Evolutionary conservation across 2,888 invertebrate species (phyloP).

Genomic region (Pedicia rivosa): DNA sequence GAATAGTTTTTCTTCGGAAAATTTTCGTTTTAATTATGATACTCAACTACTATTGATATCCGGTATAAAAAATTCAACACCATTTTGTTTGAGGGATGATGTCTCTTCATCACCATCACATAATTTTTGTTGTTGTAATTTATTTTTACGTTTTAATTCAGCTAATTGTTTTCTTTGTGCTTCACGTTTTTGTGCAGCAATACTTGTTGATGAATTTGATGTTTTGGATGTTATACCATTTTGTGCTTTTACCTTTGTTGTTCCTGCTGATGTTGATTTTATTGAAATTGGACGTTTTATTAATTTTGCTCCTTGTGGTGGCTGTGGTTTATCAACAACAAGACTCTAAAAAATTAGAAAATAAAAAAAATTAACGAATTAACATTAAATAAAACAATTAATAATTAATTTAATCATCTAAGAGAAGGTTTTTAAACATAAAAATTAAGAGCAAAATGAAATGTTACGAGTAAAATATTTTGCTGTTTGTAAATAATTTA

Average conservation of each 20-base stretch:
- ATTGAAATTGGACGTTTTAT: slow-evolving; percentile 17
- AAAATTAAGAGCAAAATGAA: no score
- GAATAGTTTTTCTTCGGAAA: no score
- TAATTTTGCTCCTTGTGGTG: slow-evolving; percentile 15
- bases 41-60: background rate
- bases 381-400: no score
- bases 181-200: slow-evolving; percentile 42
- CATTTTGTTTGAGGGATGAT: slow-evolving; percentile 1
- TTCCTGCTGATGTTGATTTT: slow-evolving; percentile 12
- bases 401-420: no score
- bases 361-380: background rate
- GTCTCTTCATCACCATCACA: no score
- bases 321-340: slow-evolving; percentile 10
- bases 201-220: slow-evolving; percentile 16
- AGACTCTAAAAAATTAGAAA: slow-evolving; percentile 15
- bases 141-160: slow-evolving; percentile 36
- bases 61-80: slow-evolving; percentile 3
- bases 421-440: no score
- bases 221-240: slow-evolving; percentile 13
- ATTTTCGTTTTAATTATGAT: no score
- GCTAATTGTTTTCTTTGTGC: slow-evolving; percentile 64
- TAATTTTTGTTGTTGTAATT: slow-evolving; percentile 14
- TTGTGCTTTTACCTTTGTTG: slow-evolving; percentile 9
- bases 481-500: no score
- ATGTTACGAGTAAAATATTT: no score